These are phyloP conservation scores for Larimichthys crocea DNA, from an alignment of 2,113 vertebrate genomes.

Conservation along the genomic window DNA sequence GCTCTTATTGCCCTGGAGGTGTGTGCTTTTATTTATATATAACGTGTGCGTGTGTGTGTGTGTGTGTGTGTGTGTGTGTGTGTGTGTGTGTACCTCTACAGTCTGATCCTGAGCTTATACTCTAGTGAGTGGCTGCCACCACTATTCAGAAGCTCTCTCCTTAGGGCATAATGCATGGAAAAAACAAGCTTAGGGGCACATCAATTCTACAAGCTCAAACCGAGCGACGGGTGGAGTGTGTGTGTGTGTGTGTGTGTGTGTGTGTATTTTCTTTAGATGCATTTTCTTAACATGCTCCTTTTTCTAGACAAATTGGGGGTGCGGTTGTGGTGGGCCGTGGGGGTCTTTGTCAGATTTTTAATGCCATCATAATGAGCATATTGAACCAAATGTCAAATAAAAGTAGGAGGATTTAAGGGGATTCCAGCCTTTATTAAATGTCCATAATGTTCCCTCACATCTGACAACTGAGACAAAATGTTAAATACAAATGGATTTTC, in stretches of 20 bases:
- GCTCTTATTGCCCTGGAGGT: conserved; percentile 27
- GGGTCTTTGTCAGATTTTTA: conserved; percentile 59
- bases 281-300: conserved; percentile 46
- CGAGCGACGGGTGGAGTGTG: conserved; percentile 18
- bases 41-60: neutral
- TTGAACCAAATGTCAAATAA: conserved; percentile 76
- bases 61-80: conserved; percentile 11
- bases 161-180: conserved; percentile 74
- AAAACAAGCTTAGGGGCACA: conserved; percentile 75
- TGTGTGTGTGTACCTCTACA: conserved; percentile 61
- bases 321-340: neutral
- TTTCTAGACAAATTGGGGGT: conserved; percentile 39
- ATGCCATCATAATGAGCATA: conserved; percentile 72
- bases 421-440: conserved; percentile 71
- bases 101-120: conserved; percentile 74
- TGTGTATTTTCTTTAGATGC: conserved; percentile 27
- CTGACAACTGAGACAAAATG: conserved; percentile 72
- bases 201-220: conserved; percentile 77
- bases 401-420: conserved; percentile 67
- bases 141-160: conserved; percentile 67
- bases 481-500: conserved; percentile 74
- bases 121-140: conserved; percentile 67
- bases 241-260: conserved; percentile 20
- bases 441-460: conserved; percentile 61
- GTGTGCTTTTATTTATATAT: conserved; percentile 1